phyloP scores from a whole-genome alignment of 2,797 vertebrate genomes.

The Karalla daura region DNA sequence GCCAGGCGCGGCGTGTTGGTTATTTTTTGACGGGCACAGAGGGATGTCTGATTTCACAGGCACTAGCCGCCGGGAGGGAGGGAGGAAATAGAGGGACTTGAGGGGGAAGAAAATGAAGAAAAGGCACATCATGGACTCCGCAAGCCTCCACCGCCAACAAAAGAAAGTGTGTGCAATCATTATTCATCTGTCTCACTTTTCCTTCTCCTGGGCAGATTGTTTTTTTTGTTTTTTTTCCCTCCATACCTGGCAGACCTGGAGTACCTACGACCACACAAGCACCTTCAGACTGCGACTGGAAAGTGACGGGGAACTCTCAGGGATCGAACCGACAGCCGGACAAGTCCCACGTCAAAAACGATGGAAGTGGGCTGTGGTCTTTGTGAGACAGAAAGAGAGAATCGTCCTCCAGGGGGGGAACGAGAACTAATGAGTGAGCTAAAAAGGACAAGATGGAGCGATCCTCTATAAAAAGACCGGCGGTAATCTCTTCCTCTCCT shows the following conservation, averaged over 20 bases:
- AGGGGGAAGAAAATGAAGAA: constrained; percentile 32
- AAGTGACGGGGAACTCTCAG: constrained; percentile 12
- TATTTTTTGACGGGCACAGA: constrained; percentile 65
- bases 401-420: constrained; percentile 57
- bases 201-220: constrained; percentile 20
- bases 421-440: constrained; percentile 78
- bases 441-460: constrained; percentile 81
- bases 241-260: constrained; percentile 45
- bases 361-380: constrained; percentile 46
- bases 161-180: constrained; percentile 56
- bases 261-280: constrained; percentile 34
- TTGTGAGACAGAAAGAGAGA: constrained; percentile 57
- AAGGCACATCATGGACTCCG: constrained; percentile 32
- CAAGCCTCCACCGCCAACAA: constrained; percentile 47
- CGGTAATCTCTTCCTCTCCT: constrained; percentile 70
- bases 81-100: constrained; percentile 36
- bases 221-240: neutral
- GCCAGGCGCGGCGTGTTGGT: constrained; percentile 51
- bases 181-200: constrained; percentile 51
- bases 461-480: constrained; percentile 79
- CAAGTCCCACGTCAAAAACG: constrained; percentile 46
- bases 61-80: constrained; percentile 38
- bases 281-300: constrained; percentile 28
- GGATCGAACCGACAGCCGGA: constrained; percentile 47
- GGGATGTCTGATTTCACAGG: constrained; percentile 71